phyloP scores from a whole-genome alignment of 2,113 vertebrate species.

The Oreochromis spilurus region DNA sequence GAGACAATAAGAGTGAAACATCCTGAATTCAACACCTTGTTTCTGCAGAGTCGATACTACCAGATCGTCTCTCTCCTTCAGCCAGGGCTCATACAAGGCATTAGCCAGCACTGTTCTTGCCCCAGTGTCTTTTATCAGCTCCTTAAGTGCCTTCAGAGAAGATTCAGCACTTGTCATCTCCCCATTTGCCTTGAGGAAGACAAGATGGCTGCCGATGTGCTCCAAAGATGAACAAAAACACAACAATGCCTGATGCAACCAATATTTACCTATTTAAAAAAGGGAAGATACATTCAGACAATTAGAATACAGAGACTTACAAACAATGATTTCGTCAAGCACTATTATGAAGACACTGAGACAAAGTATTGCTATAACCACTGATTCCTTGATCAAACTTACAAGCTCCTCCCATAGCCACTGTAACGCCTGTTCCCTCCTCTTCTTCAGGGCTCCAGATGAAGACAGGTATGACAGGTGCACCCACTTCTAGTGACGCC shows the following conservation, averaged over 20 bases:
- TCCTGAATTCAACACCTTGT: slow-evolving; percentile 50
- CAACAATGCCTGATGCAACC: slow-evolving; percentile 70
- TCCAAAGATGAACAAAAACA: slow-evolving; percentile 57
- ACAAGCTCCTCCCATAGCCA: slow-evolving; percentile 70
- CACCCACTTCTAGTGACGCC: slow-evolving; percentile 59
- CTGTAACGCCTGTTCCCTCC: slow-evolving; percentile 65
- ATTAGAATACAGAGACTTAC: background rate
- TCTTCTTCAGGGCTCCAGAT: slow-evolving; percentile 72
- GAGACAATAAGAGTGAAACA: slow-evolving; percentile 72
- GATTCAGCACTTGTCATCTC: background rate
- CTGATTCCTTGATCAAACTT: slow-evolving; percentile 17
- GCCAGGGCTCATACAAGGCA: slow-evolving; percentile 72
- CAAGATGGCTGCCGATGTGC: slow-evolving; percentile 59
- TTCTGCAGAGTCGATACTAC: slow-evolving; percentile 49
- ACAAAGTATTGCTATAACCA: background rate
- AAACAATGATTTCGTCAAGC: background rate
- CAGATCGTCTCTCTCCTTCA: slow-evolving; percentile 66
- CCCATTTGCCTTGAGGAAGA: slow-evolving; percentile 25
- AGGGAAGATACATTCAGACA: background rate
- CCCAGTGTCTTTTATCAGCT: slow-evolving; percentile 53
- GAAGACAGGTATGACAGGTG: slow-evolving; percentile 68
- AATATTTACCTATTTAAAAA: slow-evolving; percentile 60
- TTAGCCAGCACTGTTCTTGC: slow-evolving; percentile 64
- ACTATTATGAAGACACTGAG: background rate
- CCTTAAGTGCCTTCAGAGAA: slow-evolving; percentile 38